Conservation (phyloP, 2,888 invertebrate species). For the Drosophila mayaguana region DNA sequence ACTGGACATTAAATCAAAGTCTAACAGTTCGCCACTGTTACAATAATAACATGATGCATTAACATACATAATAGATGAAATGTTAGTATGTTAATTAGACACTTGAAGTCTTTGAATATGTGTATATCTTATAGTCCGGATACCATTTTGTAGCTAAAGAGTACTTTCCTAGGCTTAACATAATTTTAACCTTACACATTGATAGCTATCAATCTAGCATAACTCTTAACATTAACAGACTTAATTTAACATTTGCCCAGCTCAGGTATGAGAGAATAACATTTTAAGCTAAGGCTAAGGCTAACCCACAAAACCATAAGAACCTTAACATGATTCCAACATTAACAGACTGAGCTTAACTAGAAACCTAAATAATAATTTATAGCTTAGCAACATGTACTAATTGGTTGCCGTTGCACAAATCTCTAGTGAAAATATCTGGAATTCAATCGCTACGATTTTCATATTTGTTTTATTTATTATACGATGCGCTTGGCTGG, state of each 20-base stretch:
- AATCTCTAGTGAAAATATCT: conserved; percentile 26
- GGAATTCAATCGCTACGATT: conserved; percentile 28
- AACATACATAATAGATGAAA: no score
- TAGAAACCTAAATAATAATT: conserved; percentile 9
- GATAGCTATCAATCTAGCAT: not conserved
- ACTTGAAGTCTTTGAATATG: no score
- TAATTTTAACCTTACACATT: no score
- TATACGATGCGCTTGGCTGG: conserved; percentile 21
- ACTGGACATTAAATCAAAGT: no score
- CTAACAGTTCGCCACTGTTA: no score
- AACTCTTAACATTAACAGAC: not conserved
- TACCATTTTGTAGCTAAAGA: no score
- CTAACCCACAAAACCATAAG: not conserved
- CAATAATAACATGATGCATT: no score
- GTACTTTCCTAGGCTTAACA: no score
- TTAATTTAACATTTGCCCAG: not conserved
- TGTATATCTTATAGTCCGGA: no score
- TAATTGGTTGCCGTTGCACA: conserved; percentile 16
- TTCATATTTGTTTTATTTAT: conserved; percentile 44
- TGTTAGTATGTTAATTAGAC: no score
- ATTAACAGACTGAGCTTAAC: conserved; percentile 1
- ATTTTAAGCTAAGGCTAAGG: no score
- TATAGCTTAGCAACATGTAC: conserved; percentile 9
- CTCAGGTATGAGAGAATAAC: not conserved
- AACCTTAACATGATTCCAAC: not conserved